Evolutionary conservation across 2,888 invertebrate species (phyloP).

Genomic region (Parnassius smintheus): DNA sequence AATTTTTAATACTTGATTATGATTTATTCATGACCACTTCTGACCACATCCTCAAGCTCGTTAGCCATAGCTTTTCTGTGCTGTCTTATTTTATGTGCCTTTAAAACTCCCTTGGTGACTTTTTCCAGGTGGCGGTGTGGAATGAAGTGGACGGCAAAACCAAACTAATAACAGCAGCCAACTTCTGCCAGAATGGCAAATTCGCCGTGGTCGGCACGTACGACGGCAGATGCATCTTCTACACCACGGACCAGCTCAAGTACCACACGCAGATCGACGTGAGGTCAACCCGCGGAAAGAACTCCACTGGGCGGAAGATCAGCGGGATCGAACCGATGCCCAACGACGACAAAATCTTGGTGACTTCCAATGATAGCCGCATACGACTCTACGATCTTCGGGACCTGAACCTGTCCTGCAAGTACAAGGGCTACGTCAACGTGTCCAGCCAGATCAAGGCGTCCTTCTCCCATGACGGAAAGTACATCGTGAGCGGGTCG

Average conservation of each 20-base stretch:
- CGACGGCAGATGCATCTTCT: slow-evolving; percentile 99
- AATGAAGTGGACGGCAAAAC: slow-evolving; percentile 97
- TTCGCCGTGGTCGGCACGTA: slow-evolving; percentile 99
- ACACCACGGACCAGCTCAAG: slow-evolving; percentile 98
- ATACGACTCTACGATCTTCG: slow-evolving; percentile 97
- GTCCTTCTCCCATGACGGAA: slow-evolving; percentile 98
- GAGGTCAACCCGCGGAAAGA: slow-evolving; percentile 96
- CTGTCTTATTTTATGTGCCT: too few species aligned
- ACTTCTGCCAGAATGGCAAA: slow-evolving; percentile 98
- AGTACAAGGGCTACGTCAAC: slow-evolving; percentile 95
- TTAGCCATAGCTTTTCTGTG: too few species aligned
- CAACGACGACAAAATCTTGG: slow-evolving; percentile 95
- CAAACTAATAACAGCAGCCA: slow-evolving; percentile 97
- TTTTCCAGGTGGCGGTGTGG: slow-evolving; percentile 93
- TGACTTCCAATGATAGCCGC: slow-evolving; percentile 98
- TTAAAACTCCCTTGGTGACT: background rate
- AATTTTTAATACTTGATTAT: too few species aligned
- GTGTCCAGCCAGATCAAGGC: slow-evolving; percentile 98
- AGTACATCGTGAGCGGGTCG: slow-evolving; percentile 97
- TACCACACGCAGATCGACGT: slow-evolving; percentile 99
- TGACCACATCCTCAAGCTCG: too few species aligned
- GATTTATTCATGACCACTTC: too few species aligned
- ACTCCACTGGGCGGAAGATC: slow-evolving; percentile 96
- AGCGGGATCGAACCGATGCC: slow-evolving; percentile 99
- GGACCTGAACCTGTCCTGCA: slow-evolving; percentile 96